A percentile compares a stretch with the other conserved stretches of the same genome.
These are phyloP conservation scores for Cyprinodon diabolis DNA, from an alignment of 2,797 vertebrate genomes.

Conservation along the genomic window DNA sequence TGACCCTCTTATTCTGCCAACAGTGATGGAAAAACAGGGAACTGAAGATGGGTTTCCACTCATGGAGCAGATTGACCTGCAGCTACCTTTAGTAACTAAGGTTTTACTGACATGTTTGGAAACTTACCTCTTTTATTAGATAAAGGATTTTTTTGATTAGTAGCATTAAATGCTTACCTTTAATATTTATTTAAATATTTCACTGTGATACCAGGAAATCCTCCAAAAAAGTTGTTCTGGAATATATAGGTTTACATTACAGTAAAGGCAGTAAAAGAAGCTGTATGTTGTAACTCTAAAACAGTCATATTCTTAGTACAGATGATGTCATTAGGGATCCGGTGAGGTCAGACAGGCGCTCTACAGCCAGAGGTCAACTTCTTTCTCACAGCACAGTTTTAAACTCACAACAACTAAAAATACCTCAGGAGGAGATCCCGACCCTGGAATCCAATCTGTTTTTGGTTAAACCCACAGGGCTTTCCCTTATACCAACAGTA, in stretches of 20 bases:
- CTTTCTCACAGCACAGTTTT: conserved; percentile 36
- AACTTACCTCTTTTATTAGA: not conserved
- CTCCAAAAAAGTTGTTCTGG: not conserved
- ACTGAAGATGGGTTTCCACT: conserved; percentile 1
- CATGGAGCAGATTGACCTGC: not conserved
- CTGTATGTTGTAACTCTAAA: not conserved
- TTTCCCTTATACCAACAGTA: conserved; percentile 35
- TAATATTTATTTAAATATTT: not conserved
- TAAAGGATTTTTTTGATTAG: not conserved
- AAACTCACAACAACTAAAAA: conserved; percentile 24
- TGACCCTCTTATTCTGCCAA: not conserved
- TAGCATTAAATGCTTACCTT: not conserved
- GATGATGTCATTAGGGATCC: not conserved
- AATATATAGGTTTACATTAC: not conserved
- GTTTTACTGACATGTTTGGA: not conserved
- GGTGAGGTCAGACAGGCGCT: conserved; percentile 7
- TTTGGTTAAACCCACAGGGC: conserved; percentile 58
- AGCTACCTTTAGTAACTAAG: not conserved
- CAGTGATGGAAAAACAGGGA: conserved; percentile 6
- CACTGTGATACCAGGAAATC: not conserved
- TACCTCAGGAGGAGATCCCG: conserved; percentile 75
- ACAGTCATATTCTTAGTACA: not conserved
- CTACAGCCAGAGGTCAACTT: conserved; percentile 31
- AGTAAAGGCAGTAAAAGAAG: not conserved
- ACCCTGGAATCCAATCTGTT: conserved; percentile 79